These are phyloP conservation scores for Sebastes umbrosus DNA, from an alignment of 2,797 vertebrate species.

Conservation along the genomic window DNA sequence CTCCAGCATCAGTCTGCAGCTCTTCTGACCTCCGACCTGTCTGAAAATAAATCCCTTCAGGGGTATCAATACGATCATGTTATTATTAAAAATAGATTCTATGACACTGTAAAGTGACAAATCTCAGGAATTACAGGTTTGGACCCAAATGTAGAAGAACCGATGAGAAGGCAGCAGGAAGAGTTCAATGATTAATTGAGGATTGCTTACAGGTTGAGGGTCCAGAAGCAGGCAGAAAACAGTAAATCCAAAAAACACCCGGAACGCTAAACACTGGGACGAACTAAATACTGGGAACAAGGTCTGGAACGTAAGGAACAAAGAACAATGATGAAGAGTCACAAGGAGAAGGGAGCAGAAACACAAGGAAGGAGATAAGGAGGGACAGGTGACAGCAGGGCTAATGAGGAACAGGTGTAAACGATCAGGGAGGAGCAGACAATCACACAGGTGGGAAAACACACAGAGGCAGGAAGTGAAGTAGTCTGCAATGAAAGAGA, in stretches of 20 bases:
- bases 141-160: neutral
- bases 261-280: too few relatives aligned
- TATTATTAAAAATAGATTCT: neutral
- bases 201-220: neutral
- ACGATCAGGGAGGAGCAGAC: too few relatives aligned
- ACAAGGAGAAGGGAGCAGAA: too few relatives aligned
- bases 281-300: too few relatives aligned
- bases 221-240: neutral
- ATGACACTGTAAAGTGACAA: neutral
- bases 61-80: neutral
- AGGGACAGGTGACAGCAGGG: too few relatives aligned
- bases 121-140: neutral
- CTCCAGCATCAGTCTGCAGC: neutral
- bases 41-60: neutral
- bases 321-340: neutral
- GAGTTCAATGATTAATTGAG: neutral
- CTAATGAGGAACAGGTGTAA: too few relatives aligned
- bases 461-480: neutral
- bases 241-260: neutral
- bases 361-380: too few relatives aligned
- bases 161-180: neutral
- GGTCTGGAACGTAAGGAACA: neutral
- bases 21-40: constrained; percentile 4
- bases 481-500: neutral
- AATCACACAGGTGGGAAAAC: too few relatives aligned